phyloP scores from a whole-genome alignment of 2,888 invertebrate genomes.

The Agonopterix heracliana region DNA sequence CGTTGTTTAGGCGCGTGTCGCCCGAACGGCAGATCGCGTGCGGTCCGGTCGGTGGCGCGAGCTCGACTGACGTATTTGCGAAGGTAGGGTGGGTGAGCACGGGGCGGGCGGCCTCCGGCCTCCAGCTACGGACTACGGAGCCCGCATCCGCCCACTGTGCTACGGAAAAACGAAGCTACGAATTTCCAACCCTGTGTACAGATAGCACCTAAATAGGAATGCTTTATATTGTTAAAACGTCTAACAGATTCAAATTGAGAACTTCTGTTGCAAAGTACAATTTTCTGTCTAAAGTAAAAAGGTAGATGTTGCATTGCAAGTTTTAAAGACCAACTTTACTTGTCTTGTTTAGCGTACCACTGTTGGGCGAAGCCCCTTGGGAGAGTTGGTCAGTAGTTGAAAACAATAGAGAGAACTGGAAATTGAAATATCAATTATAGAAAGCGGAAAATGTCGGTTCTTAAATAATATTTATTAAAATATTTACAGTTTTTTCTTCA shows the following conservation, averaged over 20 bases:
- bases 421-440: too few relatives aligned
- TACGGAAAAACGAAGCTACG: conserved; percentile 58
- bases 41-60: conserved; percentile 32
- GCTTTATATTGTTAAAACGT: conserved; percentile 7
- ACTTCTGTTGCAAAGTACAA: conserved; percentile 1
- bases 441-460: too few relatives aligned
- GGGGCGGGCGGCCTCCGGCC: conserved; percentile 30
- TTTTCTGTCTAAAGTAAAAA: too few relatives aligned
- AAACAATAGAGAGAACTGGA: too few relatives aligned
- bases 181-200: conserved; percentile 22
- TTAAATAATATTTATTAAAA: too few relatives aligned
- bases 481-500: too few relatives aligned
- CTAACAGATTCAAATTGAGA: conserved; percentile 3
- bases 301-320: too few relatives aligned
- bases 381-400: too few relatives aligned
- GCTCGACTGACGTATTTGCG: conserved; percentile 59
- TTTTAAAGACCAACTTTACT: too few relatives aligned
- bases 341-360: too few relatives aligned
- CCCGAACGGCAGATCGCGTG: conserved; percentile 22
- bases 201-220: conserved; percentile 4
- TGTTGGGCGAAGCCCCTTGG: too few relatives aligned
- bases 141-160: conserved; percentile 58
- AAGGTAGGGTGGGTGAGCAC: conserved; percentile 28
- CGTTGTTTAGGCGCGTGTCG: conserved; percentile 22
- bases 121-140: conserved; percentile 48